phyloP scores from a whole-genome alignment of 2,797 vertebrate species.

The Phoebastria nigripes region DNA sequence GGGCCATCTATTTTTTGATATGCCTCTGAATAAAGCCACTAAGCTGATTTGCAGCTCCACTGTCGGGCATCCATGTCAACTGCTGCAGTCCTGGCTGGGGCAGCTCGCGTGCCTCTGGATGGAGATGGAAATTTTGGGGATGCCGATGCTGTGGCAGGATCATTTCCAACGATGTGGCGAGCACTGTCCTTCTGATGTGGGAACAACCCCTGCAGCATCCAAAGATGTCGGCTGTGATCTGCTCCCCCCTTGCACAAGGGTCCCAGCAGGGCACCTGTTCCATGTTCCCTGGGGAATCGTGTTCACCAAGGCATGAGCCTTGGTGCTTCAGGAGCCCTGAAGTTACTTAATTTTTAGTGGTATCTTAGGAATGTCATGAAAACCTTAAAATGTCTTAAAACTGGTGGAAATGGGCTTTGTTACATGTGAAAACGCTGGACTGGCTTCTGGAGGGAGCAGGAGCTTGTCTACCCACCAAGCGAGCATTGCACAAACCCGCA shows the following conservation, averaged over 20 bases:
- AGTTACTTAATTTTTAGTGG: background rate
- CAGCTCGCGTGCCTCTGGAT: background rate
- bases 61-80: background rate
- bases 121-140: background rate
- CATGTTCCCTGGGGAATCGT: background rate
- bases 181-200: background rate
- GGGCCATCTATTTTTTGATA: background rate
- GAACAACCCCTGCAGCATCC: background rate
- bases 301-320: background rate
- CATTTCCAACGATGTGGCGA: fast-evolving
- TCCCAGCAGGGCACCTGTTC: background rate
- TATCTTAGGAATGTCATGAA: background rate
- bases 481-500: background rate
- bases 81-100: too few relatives aligned
- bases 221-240: background rate
- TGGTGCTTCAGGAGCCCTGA: background rate
- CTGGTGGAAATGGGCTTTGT: background rate
- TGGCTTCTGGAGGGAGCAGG: background rate
- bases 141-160: background rate
- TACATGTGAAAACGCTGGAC: background rate
- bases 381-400: background rate
- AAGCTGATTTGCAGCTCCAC: background rate
- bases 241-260: too few relatives aligned
- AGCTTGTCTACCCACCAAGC: background rate
- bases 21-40: background rate